Percentiles rank a stretch among this genome's conserved stretches.
These are phyloP conservation scores for Coenonympha arcania DNA, from an alignment of 2,888 invertebrate genomes.

Conservation along the genomic window DNA sequence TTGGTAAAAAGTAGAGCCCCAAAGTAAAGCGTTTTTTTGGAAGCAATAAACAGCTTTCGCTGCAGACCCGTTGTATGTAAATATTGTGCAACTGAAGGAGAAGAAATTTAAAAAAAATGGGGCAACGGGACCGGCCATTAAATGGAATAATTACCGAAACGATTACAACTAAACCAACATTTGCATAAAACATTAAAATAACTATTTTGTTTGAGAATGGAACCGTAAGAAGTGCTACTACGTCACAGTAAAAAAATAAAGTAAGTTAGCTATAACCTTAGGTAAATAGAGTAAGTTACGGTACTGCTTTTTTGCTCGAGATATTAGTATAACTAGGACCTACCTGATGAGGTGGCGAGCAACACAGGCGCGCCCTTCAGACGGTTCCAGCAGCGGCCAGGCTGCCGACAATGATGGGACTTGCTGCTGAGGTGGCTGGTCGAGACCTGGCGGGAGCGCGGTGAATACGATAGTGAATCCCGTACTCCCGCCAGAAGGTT, in stretches of 20 bases:
- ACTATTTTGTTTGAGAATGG: neutral
- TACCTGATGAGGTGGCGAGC: no score
- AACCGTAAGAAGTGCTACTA: neutral
- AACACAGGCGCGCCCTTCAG: no score
- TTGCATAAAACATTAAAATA: slow-evolving; percentile 9
- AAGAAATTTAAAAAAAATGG: slow-evolving; percentile 37
- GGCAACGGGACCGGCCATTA: slow-evolving; percentile 35
- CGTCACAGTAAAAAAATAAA: neutral
- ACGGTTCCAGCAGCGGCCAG: no score
- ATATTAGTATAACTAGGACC: no score
- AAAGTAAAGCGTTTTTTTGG: slow-evolving; percentile 43
- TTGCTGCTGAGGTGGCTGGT: no score
- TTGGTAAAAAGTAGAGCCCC: slow-evolving; percentile 67
- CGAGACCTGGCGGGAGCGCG: no score
- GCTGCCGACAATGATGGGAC: no score
- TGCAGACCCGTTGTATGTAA: slow-evolving; percentile 47
- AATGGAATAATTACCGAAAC: slow-evolving; percentile 14
- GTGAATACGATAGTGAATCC: no score
- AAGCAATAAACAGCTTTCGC: slow-evolving; percentile 40
- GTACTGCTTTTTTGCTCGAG: no score
- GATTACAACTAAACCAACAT: slow-evolving; percentile 14
- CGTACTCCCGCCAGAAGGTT: no score
- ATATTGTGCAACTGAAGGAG: slow-evolving; percentile 32
- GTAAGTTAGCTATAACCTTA: no score
- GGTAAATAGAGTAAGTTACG: no score